These are phyloP conservation scores for Lasaia peninsularis DNA, from an alignment of 1,140 invertebrate genomes.

Conservation along the genomic window DNA sequence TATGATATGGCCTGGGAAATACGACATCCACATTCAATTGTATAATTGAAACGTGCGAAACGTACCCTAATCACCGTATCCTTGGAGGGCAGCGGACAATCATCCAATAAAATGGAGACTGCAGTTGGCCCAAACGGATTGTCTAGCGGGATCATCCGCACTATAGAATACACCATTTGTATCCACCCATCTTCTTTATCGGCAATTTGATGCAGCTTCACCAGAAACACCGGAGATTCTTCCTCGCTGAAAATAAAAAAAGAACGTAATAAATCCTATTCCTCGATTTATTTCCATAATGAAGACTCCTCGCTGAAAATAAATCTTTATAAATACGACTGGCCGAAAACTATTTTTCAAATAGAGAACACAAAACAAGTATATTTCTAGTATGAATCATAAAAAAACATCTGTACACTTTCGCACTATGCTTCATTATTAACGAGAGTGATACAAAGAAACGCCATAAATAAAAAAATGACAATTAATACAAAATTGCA, in stretches of 20 bases:
- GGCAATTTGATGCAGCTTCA: slow-evolving; percentile 90
- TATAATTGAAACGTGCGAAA: not conserved
- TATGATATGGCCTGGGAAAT: too few relatives aligned
- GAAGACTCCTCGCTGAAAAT: too few relatives aligned
- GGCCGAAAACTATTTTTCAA: too few relatives aligned
- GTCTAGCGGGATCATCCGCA: slow-evolving; percentile 90
- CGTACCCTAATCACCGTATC: slow-evolving; percentile 78
- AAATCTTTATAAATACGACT: too few relatives aligned
- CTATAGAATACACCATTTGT: slow-evolving; percentile 91
- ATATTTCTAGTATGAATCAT: too few relatives aligned
- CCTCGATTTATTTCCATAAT: too few relatives aligned
- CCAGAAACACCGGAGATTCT: slow-evolving; percentile 90
- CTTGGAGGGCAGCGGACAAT: slow-evolving; percentile 94
- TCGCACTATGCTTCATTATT: too few relatives aligned
- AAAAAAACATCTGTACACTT: too few relatives aligned
- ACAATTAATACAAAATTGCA: too few relatives aligned
- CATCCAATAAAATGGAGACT: slow-evolving; percentile 93
- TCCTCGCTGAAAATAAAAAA: slow-evolving; percentile 82
- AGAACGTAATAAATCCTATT: not conserved
- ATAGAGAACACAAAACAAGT: too few relatives aligned
- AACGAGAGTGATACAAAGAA: too few relatives aligned
- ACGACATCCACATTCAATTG: not conserved
- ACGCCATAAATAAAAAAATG: too few relatives aligned
- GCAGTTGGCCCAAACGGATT: slow-evolving; percentile 94
- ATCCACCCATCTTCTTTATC: slow-evolving; percentile 95